A percentile compares a stretch with the other conserved stretches of the same genome.
Conservation (phyloP, 2,888 invertebrate genomes). For the Ischnura elegans region DNA sequence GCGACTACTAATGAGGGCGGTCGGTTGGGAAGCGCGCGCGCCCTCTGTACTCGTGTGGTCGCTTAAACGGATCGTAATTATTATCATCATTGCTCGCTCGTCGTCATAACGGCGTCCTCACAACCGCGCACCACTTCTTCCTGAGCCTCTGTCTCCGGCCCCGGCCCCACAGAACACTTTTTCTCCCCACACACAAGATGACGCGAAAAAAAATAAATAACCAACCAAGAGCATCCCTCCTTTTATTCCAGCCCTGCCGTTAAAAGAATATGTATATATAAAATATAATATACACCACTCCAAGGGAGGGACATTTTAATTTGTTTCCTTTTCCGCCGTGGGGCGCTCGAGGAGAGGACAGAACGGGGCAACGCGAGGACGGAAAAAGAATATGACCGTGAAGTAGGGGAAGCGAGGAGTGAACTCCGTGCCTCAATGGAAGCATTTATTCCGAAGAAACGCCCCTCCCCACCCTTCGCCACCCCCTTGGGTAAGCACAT, state of each 20-base stretch:
- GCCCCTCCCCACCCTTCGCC: background rate
- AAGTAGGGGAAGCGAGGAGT: background rate
- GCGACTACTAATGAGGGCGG: constrained; percentile 61
- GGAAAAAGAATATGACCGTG: background rate
- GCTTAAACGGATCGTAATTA: constrained; percentile 52
- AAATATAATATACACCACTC: background rate
- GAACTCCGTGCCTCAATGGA: constrained; percentile 47
- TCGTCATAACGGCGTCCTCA: background rate
- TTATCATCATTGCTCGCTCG: constrained; percentile 42
- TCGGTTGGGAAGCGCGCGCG: background rate
- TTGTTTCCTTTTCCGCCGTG: background rate
- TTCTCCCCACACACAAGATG: background rate
- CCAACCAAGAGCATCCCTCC: background rate
- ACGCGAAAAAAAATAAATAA: background rate
- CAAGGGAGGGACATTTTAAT: background rate
- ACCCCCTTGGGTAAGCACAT: background rate
- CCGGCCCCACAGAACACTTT: background rate
- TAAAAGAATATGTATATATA: constrained; percentile 14
- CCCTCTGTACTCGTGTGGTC: background rate
- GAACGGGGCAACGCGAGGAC: background rate
- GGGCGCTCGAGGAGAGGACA: background rate
- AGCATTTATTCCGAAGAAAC: constrained; percentile 28
- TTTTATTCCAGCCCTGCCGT: background rate
- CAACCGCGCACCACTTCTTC: background rate
- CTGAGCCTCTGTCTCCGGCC: constrained; percentile 2